Conservation (phyloP, 2,113 vertebrate species). For the Calidris pugnax region DNA sequence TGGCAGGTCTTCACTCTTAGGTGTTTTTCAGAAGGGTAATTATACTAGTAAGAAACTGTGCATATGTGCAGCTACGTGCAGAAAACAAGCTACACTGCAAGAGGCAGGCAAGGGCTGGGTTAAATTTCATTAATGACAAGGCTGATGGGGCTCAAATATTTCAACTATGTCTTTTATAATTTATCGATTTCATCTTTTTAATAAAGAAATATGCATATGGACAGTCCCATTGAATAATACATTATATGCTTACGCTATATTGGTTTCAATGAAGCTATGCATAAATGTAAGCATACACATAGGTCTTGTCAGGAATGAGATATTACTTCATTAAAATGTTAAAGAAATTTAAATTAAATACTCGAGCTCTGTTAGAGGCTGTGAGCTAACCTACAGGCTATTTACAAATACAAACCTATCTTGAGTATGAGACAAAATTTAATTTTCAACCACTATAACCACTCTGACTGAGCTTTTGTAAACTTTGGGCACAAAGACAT, state of each 20-base stretch:
- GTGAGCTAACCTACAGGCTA: conserved; percentile 50
- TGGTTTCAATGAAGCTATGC: neutral
- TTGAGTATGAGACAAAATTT: neutral
- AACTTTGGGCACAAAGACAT: neutral
- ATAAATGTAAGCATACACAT: neutral
- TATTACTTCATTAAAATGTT: conserved; percentile 64
- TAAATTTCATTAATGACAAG: neutral
- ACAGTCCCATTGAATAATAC: neutral
- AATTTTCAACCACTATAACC: conserved; percentile 40
- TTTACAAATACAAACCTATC: conserved; percentile 42
- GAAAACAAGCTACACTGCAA: neutral
- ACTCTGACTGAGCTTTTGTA: neutral
- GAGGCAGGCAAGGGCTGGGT: neutral
- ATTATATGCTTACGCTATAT: neutral
- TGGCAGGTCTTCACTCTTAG: neutral
- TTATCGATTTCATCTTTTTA: neutral
- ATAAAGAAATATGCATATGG: neutral
- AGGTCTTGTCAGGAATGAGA: conserved; percentile 43
- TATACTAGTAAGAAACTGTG: neutral
- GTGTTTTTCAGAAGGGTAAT: neutral
- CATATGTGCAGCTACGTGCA: rapidly evolving
- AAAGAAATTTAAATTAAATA: conserved; percentile 60
- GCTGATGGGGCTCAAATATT: neutral
- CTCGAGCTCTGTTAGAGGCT: neutral
- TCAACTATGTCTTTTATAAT: neutral